A percentile compares a stretch with the other conserved stretches of the same genome.
Conservation (phyloP, 2,113 vertebrate genomes). For the Archilochus colubris region DNA sequence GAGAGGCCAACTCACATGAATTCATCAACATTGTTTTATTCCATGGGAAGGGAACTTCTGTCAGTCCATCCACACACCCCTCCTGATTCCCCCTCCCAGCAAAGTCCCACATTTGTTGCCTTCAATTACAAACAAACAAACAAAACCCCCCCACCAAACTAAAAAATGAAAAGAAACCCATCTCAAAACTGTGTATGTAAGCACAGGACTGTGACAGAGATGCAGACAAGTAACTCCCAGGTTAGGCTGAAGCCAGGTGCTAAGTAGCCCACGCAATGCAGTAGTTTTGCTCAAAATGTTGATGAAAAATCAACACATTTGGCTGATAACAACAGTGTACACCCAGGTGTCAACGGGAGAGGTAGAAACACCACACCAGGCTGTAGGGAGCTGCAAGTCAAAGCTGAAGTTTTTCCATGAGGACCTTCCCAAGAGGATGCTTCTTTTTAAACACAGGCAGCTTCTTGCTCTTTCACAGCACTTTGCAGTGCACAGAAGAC, state of each 20-base stretch:
- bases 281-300: not conserved
- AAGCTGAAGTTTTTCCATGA: not conserved
- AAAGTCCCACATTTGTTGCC: not conserved
- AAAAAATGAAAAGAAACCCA: not conserved
- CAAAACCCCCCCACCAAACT: too few relatives aligned
- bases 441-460: not conserved
- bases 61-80: not conserved
- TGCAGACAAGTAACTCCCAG: not conserved
- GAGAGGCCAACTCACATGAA: not conserved
- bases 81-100: not conserved
- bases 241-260: conserved; percentile 8
- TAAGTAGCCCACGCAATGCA: not conserved
- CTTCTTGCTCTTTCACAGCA: not conserved
- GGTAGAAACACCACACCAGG: not conserved
- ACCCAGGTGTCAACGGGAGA: not conserved
- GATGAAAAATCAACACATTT: not conserved
- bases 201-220: not conserved
- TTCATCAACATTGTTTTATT: conserved; percentile 22
- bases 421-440: not conserved
- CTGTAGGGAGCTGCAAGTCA: not conserved
- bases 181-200: not conserved
- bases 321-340: not conserved
- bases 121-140: not conserved
- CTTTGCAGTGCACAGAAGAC: not conserved
- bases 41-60: not conserved